Conservation (phyloP, 2,113 vertebrate genomes). For the Tetrax tetrax region DNA sequence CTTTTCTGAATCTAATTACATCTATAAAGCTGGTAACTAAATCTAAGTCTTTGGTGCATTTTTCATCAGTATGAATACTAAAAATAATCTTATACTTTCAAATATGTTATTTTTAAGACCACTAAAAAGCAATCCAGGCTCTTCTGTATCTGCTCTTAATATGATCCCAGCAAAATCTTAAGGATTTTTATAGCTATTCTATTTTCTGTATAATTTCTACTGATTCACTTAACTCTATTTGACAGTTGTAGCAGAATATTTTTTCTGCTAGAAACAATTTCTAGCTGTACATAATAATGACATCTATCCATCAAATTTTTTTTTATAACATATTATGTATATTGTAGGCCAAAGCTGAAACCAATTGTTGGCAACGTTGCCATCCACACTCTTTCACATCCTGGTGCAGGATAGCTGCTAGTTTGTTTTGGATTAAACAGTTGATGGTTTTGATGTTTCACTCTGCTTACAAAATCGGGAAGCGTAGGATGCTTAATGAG, state of each 20-base stretch:
- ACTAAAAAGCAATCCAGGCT: background rate
- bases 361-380: background rate
- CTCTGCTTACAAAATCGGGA: background rate
- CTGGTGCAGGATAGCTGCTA: background rate
- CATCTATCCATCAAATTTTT: background rate
- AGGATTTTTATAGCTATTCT: background rate
- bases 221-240: background rate
- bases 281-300: background rate
- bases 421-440: background rate
- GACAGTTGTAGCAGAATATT: background rate
- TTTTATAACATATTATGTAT: background rate
- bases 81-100: background rate
- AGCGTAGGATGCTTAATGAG: background rate
- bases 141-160: background rate
- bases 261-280: background rate
- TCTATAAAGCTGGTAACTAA: background rate
- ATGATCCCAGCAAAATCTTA: background rate
- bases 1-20: constrained; percentile 12
- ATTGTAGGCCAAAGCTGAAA: background rate
- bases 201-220: background rate
- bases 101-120: background rate
- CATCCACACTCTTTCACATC: background rate
- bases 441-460: background rate
- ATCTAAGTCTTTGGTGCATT: background rate
- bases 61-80: background rate